Conservation (phyloP, 2,888 invertebrate genomes). For the Lithodes maja region DNA sequence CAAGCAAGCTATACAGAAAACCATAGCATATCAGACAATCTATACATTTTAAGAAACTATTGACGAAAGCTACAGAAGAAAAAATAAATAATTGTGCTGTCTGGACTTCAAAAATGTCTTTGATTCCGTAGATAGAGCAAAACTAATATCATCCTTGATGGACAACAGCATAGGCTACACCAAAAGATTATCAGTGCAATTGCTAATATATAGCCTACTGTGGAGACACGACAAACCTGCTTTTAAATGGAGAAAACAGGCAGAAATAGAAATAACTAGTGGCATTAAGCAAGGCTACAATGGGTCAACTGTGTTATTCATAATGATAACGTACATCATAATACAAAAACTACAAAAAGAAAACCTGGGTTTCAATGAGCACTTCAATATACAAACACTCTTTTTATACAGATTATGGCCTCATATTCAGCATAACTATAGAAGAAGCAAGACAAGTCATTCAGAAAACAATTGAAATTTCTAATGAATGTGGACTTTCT, state of each 20-base stretch:
- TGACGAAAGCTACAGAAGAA: not conserved
- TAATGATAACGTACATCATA: not conserved
- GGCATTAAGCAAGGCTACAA: not conserved
- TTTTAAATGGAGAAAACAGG: not conserved
- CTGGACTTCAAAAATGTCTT: not conserved
- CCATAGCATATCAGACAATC: not conserved
- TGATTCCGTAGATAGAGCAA: not conserved
- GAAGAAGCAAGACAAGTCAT: not conserved
- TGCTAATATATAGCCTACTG: no score
- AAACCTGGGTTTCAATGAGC: not conserved
- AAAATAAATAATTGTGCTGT: not conserved
- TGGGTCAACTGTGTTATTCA: not conserved
- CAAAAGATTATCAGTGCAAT: not conserved
- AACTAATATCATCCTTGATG: not conserved
- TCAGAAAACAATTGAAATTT: not conserved
- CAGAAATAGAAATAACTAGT: not conserved
- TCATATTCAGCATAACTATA: not conserved
- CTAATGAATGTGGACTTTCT: constrained; percentile 9
- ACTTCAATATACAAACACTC: not conserved
- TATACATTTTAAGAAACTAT: not conserved
- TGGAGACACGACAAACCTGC: not conserved
- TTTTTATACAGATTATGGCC: not conserved
- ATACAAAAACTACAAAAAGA: not conserved
- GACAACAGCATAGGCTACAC: not conserved
- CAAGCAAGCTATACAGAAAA: not conserved